These are phyloP conservation scores for Anthophora plumipes DNA, from an alignment of 2,888 invertebrate species.

Conservation along the genomic window DNA sequence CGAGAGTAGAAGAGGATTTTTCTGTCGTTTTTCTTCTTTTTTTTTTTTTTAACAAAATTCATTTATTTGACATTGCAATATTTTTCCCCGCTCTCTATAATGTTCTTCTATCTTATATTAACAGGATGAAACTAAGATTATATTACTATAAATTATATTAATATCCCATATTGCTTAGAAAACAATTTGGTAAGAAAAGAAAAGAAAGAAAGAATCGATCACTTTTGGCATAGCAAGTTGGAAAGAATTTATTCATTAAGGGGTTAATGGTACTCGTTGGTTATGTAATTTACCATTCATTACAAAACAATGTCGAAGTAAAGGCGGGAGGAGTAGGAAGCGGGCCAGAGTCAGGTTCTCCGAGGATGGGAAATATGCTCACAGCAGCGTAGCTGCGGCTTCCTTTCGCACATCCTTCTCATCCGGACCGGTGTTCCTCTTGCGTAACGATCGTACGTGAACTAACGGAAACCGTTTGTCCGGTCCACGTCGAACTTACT, in stretches of 20 bases:
- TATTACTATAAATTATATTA: no score
- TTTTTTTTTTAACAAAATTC: no score
- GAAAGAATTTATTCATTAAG: background rate
- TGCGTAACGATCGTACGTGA: constrained; percentile 65
- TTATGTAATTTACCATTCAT: background rate
- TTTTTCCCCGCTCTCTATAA: no score
- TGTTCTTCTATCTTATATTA: no score
- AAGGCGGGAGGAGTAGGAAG: constrained; percentile 52
- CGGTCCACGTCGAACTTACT: constrained; percentile 54
- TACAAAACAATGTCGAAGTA: background rate
- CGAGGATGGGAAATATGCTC: constrained; percentile 78
- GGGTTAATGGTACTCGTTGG: constrained; percentile 3
- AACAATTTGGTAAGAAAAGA: no score
- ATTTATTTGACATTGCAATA: no score
- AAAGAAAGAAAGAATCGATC: no score
- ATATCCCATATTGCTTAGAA: no score
- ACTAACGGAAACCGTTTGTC: constrained; percentile 53
- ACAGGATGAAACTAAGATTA: no score
- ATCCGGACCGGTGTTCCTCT: constrained; percentile 61
- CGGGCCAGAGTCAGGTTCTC: constrained; percentile 59
- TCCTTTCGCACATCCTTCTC: constrained; percentile 74
- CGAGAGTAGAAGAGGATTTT: no score
- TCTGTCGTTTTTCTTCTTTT: no score
- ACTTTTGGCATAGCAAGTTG: no score
- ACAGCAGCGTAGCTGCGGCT: constrained; percentile 75